Percentiles rank a stretch among this genome's conserved stretches.
phyloP scores from a whole-genome alignment of 2,113 vertebrate species.

The Apodemus sylvaticus region DNA sequence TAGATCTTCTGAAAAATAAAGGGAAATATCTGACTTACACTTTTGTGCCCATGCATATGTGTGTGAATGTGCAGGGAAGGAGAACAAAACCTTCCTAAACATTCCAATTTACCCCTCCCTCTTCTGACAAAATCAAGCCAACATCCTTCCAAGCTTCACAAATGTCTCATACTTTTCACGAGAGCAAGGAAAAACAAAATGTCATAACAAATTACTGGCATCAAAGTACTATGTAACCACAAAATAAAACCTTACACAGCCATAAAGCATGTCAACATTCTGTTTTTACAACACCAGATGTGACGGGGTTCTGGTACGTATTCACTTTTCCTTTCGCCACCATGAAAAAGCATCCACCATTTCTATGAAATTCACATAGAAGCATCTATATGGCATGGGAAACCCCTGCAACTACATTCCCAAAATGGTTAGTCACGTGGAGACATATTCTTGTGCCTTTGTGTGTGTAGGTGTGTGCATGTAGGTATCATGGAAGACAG shows the following conservation, averaged over 20 bases:
- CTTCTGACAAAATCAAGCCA: conserved; percentile 20
- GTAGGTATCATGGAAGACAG: neutral
- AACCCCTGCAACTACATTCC: neutral
- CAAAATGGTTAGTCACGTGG: neutral
- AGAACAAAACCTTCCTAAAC: neutral
- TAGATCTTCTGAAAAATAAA: conserved; percentile 20
- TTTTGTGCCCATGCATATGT: neutral
- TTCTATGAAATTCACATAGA: conserved; percentile 22
- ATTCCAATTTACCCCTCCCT: neutral
- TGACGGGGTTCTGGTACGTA: neutral
- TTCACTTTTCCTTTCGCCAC: neutral
- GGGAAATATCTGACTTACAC: neutral
- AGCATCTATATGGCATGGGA: neutral
- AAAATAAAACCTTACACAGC: conserved; percentile 56
- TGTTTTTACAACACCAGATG: conserved; percentile 10
- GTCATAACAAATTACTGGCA: conserved; percentile 47
- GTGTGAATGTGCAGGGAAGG: neutral
- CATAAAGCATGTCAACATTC: conserved; percentile 29
- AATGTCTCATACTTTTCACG: conserved; percentile 32
- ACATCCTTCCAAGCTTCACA: conserved; percentile 1
- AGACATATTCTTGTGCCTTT: neutral
- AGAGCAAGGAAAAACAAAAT: conserved; percentile 52
- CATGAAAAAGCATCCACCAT: neutral
- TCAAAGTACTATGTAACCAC: conserved; percentile 42
- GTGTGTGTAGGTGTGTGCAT: neutral